Evolutionary conservation across 2,797 vertebrate species (phyloP).

Genomic region (Hypotaenidia philippensis): DNA sequence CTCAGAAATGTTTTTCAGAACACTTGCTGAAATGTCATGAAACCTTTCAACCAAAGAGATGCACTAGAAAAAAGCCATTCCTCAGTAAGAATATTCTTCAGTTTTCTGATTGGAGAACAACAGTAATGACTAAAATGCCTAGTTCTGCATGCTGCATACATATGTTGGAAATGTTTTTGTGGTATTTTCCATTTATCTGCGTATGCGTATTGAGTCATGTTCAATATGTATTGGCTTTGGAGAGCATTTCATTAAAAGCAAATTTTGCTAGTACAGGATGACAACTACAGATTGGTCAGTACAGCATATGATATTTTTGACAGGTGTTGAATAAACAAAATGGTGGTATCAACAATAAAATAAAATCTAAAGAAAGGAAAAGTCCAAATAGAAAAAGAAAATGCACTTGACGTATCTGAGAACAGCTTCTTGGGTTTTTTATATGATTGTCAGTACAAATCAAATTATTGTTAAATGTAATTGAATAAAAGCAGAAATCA

Average conservation of each 20-base stretch:
- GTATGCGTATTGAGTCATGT: not conserved
- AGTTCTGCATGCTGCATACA: not conserved
- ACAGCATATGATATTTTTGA: not conserved
- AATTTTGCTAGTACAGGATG: not conserved
- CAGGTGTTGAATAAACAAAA: slow-evolving; percentile 2
- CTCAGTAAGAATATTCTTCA: not conserved
- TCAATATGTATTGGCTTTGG: not conserved
- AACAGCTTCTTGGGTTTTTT: not conserved
- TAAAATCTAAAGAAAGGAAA: not conserved
- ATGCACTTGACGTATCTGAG: not conserved
- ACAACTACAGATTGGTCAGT: not conserved
- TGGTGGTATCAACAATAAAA: not conserved
- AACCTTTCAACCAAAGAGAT: not conserved
- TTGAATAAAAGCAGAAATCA: not conserved
- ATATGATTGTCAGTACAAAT: not conserved
- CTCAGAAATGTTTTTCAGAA: not conserved
- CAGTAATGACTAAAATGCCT: not conserved
- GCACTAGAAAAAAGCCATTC: not conserved
- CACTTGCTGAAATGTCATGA: not conserved
- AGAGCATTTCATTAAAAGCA: not conserved
- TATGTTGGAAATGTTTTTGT: not conserved
- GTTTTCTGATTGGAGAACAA: not conserved
- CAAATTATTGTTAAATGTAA: not conserved
- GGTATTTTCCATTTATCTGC: not conserved
- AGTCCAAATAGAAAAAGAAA: not conserved